Evolutionary conservation across 2,888 invertebrate species (phyloP).

Genomic region (Acholoe squamosa): DNA sequence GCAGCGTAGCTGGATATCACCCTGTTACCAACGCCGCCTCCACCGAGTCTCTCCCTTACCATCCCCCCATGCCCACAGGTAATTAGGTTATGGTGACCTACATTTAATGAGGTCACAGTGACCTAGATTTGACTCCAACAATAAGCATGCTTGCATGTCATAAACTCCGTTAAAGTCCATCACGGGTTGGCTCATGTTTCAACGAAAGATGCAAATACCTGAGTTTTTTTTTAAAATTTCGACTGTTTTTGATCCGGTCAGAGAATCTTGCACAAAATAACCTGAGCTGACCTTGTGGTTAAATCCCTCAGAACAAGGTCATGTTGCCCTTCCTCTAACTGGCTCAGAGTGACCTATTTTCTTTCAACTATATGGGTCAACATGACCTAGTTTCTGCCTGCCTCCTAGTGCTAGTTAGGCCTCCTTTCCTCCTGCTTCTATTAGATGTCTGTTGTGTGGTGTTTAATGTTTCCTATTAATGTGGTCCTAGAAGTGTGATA

Average conservation of each 20-base stretch:
- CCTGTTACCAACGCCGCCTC: slow-evolving; percentile 3
- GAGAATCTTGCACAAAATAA: background rate
- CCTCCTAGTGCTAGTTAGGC: background rate
- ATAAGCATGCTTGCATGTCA: background rate
- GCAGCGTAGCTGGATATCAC: background rate
- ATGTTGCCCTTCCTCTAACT: background rate
- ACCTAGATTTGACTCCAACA: background rate
- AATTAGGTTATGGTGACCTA: background rate
- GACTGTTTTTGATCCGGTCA: background rate
- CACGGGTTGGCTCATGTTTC: background rate
- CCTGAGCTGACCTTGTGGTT: slow-evolving; percentile 8
- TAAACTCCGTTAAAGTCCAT: background rate
- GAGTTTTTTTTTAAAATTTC: background rate
- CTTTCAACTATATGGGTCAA: background rate
- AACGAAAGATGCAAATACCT: background rate
- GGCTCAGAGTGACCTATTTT: background rate
- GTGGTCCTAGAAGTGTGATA: background rate
- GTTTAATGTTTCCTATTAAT: slow-evolving; percentile 1
- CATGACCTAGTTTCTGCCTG: background rate
- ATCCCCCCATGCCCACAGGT: slow-evolving; percentile 2
- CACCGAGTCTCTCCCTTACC: background rate
- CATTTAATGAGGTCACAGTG: slow-evolving; percentile 11
- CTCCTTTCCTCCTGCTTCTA: background rate
- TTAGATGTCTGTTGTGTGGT: background rate
- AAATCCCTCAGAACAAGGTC: too few species aligned